Percentiles rank a stretch among this genome's conserved stretches.
Evolutionary conservation across 2,113 vertebrate genomes (phyloP).

Genomic region (Carassius carassius): DNA sequence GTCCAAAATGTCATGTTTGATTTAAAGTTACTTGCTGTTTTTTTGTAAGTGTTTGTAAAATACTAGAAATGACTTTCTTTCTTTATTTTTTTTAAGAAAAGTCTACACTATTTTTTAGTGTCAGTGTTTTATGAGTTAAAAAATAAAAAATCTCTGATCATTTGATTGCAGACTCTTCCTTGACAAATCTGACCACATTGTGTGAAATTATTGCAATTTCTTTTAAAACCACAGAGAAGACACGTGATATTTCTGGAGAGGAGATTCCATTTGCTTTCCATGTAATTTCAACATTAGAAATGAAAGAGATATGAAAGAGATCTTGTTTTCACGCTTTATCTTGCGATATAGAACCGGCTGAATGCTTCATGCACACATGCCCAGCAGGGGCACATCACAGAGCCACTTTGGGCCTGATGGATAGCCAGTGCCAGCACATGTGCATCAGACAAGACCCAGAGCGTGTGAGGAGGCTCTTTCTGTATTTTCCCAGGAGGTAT

Average conservation of each 20-base stretch:
- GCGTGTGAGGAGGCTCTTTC: background rate
- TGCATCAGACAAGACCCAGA: background rate
- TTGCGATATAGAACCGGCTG: background rate
- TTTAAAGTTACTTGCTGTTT: no score
- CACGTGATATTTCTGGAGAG: background rate
- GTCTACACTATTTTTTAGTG: no score
- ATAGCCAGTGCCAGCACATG: background rate
- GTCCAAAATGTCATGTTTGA: no score
- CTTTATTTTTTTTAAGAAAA: no score
- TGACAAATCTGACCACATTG: background rate
- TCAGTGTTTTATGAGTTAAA: background rate
- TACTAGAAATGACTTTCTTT: no score
- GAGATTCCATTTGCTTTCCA: background rate
- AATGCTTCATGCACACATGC: background rate
- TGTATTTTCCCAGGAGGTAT: constrained; percentile 32
- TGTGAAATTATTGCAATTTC: background rate
- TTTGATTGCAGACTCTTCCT: background rate
- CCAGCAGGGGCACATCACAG: constrained; percentile 13
- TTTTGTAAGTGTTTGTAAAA: no score
- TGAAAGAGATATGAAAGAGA: constrained; percentile 4
- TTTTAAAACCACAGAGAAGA: background rate
- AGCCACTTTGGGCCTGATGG: constrained; percentile 15
- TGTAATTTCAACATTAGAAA: background rate
- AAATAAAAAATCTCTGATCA: background rate
- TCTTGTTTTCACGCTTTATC: background rate